Evolutionary conservation across 2,888 invertebrate genomes (phyloP), one percentile per base, ranked within the genome.

Genomic region (Cantharis rufa): DNA sequence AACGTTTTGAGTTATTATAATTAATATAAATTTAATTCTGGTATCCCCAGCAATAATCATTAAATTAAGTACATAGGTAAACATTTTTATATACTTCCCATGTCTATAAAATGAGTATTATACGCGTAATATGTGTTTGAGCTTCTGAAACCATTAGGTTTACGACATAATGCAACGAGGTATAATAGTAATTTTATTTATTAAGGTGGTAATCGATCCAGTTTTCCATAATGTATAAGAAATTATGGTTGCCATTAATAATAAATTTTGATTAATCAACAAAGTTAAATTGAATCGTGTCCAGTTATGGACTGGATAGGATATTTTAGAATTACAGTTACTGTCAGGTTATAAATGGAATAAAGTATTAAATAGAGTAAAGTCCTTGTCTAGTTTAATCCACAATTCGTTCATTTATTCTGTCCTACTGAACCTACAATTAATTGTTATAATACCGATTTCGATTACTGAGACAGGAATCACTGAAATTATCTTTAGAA

Each of bases 401-500:
- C 74, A 70, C 72, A 77, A 77, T 72, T 77, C 77, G 71, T 75
- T 75, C 76, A 73, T 74, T 76, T 78, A 76, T 76, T 64, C 76
- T 76, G 75, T 76, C 72, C 75, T 62, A 75, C 71, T 74, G 74
- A 74, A 76, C 75, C 71, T 71, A 72, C 73, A 76, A 78, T 76
- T 76, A 76, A 76, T 78, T 78, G 69, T 70, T 63, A 70, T 76
- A 75, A 74, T 78, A 73, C 74, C 74, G 69, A 78, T 76, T 78
- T 76, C 74, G 76, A 76, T 78, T 76, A 74, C 76, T 64, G 66
- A 71, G 70, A 76, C 71, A 71, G 76, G 76, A 81, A 76, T 80
- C 79, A 78, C 71, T 78, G 72, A 80, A 80, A 79, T 80, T 80
- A 80, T 82, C 81, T 79, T 75, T 68, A 71, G 72, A 79, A 80